Percentiles rank a stretch among this genome's conserved stretches.
Conservation (phyloP, 2,888 invertebrate genomes). For the Plutella xylostella region DNA sequence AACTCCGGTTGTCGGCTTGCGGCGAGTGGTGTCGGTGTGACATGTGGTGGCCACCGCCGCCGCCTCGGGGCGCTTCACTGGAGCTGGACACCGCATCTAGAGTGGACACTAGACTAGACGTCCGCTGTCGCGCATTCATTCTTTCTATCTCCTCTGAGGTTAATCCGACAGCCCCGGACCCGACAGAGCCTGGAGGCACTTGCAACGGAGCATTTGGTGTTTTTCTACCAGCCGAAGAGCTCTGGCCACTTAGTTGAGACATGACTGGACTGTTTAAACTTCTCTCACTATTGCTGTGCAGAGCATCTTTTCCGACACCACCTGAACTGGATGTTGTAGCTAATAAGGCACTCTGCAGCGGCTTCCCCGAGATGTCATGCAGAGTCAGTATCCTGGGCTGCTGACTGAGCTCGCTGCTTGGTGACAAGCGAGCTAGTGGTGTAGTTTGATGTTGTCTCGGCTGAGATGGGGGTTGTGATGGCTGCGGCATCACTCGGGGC, state of each 20-base stretch:
- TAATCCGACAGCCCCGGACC: slow-evolving; percentile 80
- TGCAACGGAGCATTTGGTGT: slow-evolving; percentile 76
- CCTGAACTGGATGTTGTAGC: slow-evolving; percentile 92
- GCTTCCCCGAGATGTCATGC: slow-evolving; percentile 94
- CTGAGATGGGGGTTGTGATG: slow-evolving; percentile 75
- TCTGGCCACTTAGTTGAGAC: slow-evolving; percentile 91
- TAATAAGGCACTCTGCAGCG: slow-evolving; percentile 87
- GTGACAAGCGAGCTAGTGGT: slow-evolving; percentile 89
- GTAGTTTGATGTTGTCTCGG: slow-evolving; percentile 88
- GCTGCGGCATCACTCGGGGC: slow-evolving; percentile 77
- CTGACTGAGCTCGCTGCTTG: slow-evolving; percentile 92
- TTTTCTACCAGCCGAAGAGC: slow-evolving; percentile 83
- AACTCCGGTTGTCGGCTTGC: slow-evolving; percentile 80
- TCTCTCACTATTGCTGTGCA: slow-evolving; percentile 91
- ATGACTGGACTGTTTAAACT: slow-evolving; percentile 93
- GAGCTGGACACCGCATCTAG: slow-evolving; percentile 94
- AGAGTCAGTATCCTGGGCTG: slow-evolving; percentile 93
- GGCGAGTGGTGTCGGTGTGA: slow-evolving; percentile 80
- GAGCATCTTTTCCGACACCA: slow-evolving; percentile 87
- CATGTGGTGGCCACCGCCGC: slow-evolving; percentile 75
- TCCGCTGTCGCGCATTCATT: slow-evolving; percentile 87
- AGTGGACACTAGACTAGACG: slow-evolving; percentile 91
- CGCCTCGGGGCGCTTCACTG: slow-evolving; percentile 81
- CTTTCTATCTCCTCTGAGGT: slow-evolving; percentile 95
- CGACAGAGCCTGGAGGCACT: slow-evolving; percentile 76